Evolutionary conservation across 1,140 invertebrate species (phyloP).

Genomic region (Zaprionus taronus): DNA sequence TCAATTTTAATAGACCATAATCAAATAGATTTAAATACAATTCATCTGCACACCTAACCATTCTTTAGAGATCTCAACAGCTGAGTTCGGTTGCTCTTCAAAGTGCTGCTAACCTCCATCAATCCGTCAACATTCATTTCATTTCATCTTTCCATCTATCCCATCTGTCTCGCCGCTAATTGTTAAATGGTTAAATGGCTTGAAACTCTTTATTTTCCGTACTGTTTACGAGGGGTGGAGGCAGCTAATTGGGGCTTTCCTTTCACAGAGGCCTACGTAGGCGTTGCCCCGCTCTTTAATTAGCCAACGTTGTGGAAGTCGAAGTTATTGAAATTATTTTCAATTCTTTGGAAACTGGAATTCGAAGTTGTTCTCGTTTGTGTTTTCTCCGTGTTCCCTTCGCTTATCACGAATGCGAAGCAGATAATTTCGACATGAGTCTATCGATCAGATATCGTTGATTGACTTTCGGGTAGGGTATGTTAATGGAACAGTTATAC

Average conservation of each 20-base stretch:
- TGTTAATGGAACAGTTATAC: not conserved
- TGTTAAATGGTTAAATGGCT: conserved; percentile 56
- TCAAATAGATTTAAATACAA: not conserved
- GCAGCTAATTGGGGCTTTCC: conserved; percentile 65
- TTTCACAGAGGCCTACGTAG: conserved; percentile 50
- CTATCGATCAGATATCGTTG: conserved; percentile 2
- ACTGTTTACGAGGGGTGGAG: conserved; percentile 43
- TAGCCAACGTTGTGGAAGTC: conserved; percentile 37
- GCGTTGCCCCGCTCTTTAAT: conserved; percentile 70
- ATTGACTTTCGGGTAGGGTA: conserved; percentile 6
- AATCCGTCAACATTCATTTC: conserved; percentile 40
- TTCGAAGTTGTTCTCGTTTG: conserved; percentile 38
- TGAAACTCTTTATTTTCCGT: conserved; percentile 39
- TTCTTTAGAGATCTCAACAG: not conserved
- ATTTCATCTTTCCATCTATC: conserved; percentile 36
- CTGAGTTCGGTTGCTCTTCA: conserved; percentile 7
- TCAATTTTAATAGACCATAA: not conserved
- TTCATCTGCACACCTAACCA: not conserved
- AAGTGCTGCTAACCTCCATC: conserved; percentile 16
- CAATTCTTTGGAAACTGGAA: conserved; percentile 45
- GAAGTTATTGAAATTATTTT: conserved; percentile 26
- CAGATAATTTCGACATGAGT: conserved; percentile 49
- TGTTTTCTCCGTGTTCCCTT: conserved; percentile 19
- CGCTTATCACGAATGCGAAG: conserved; percentile 57
- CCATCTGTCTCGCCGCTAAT: conserved; percentile 58